A percentile compares a stretch with the other conserved stretches of the same genome.
phyloP scores from a whole-genome alignment of 2,113 vertebrate species.

The Dolichotis patagonum region DNA sequence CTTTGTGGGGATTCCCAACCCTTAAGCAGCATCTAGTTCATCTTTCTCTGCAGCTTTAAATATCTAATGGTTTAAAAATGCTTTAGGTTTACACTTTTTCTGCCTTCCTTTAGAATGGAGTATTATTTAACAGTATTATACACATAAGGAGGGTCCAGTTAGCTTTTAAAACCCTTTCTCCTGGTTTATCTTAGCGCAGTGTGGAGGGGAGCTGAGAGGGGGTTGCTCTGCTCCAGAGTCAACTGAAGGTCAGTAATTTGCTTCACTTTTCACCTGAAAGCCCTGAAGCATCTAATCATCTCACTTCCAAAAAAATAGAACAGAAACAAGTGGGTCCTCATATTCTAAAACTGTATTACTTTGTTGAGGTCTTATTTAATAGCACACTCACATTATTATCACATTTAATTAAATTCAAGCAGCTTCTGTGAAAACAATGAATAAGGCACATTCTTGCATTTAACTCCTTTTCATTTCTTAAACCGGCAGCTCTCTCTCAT shows the following conservation, averaged over 20 bases:
- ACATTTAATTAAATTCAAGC: slow-evolving; percentile 69
- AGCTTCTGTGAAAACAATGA: slow-evolving; percentile 54
- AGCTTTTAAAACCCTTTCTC: slow-evolving; percentile 5
- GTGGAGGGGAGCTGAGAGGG: background rate
- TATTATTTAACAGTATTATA: slow-evolving; percentile 6
- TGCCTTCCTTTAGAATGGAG: slow-evolving; percentile 5
- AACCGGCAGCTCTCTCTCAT: slow-evolving; percentile 53
- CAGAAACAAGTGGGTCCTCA: background rate
- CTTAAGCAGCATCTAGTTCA: background rate
- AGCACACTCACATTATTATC: background rate
- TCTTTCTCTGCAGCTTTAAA: slow-evolving; percentile 53
- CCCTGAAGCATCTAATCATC: slow-evolving; percentile 33
- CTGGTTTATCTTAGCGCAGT: background rate
- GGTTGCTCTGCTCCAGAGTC: slow-evolving; percentile 35
- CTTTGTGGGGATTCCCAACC: background rate
- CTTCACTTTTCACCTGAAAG: slow-evolving; percentile 44
- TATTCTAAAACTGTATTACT: slow-evolving; percentile 24
- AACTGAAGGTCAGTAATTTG: slow-evolving; percentile 54
- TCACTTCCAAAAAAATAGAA: slow-evolving; percentile 53
- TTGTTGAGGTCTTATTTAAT: slow-evolving; percentile 13
- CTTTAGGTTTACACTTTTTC: background rate
- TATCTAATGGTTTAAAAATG: slow-evolving; percentile 20
- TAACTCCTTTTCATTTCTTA: slow-evolving; percentile 42
- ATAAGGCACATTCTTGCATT: slow-evolving; percentile 10
- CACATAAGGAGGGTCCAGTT: background rate